A percentile compares a stretch with the other conserved stretches of the same genome.
phyloP scores from a whole-genome alignment of 64 coral and sea anemone species.

The Montipora cactus region DNA sequence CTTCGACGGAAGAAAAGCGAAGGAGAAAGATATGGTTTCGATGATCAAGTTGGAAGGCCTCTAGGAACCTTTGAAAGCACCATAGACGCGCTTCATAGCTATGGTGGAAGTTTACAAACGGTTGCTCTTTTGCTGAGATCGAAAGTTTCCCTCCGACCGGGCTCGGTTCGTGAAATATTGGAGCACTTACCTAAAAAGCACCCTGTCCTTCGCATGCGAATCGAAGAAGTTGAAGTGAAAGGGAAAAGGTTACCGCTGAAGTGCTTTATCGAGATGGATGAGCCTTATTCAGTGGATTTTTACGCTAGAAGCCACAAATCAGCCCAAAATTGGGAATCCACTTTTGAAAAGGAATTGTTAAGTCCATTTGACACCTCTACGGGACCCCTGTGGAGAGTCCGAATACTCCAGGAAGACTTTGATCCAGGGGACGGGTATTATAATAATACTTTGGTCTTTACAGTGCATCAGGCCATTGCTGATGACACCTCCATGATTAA shows the following conservation, averaged over 20 bases:
- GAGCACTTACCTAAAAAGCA: conserved; percentile 40
- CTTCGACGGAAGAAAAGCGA: conserved; percentile 15
- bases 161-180: conserved; percentile 36
- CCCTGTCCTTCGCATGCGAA: conserved; percentile 47
- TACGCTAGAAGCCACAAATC: conserved; percentile 43
- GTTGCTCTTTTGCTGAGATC: conserved; percentile 54
- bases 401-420: conserved; percentile 66
- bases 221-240: conserved; percentile 31
- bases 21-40: neutral
- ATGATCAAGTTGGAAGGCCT: conserved; percentile 28
- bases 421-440: conserved; percentile 44
- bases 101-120: conserved; percentile 50
- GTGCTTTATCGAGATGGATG: conserved; percentile 63
- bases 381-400: conserved; percentile 75
- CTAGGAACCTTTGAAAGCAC: conserved; percentile 50
- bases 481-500: conserved; percentile 33
- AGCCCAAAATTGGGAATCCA: conserved; percentile 46
- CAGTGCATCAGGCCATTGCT: conserved; percentile 41
- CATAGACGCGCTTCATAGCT: conserved; percentile 57
- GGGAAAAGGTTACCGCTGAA: conserved; percentile 12
- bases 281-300: conserved; percentile 48
- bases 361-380: conserved; percentile 44
- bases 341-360: conserved; percentile 63
- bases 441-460: conserved; percentile 52
- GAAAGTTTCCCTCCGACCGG: conserved; percentile 3